Base-by-base conservation (phyloP, 2,888 invertebrate genomes). In the Papilio demoleus region DNA sequence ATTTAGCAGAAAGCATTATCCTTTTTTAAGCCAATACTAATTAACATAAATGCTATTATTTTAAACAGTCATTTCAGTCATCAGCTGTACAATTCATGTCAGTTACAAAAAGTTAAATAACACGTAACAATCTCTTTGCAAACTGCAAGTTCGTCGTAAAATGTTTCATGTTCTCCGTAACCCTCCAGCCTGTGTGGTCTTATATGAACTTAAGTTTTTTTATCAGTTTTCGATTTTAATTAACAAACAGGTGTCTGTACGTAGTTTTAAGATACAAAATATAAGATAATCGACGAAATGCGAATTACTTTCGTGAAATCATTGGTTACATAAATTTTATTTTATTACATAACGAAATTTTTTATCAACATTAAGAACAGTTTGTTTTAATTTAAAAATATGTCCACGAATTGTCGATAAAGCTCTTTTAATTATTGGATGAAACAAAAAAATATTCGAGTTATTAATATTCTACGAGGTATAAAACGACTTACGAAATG, bases 381-480 rank as follows among this genome's bases (percentile, higher is more conserved):
- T 53, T n/a, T 50, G 4, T 24, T 53, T 27, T 53, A 53, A 27
- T 53, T 53, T 5, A n/a, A 53, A 27, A 12, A 19, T 24, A 24
- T 1, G 22, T 14, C 0, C 5, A 53, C 2, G 2, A 5, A 24
- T 6, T 14, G 4, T 24, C 5, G 12, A 50, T 24, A 50, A 11
- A 47, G 22, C 9, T 12, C 12, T 74, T 71, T 70, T 70, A 65
- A 67, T 45, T 61, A 42, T 70, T 68, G 71, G 65, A 67, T 71
- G 74, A 73, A 74, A 61, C 22, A 68, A 72, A 75, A 71, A 72
- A 76, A 77, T 75, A 73, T 63, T 69, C 42, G 19, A 42, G 74
- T 71, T 71, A 74, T 81, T 78, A 79, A 76, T 79, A 81, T 81
- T 79, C 80, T 63, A 56, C 34, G 22, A 60, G 68, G 68, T 65